Base-by-base conservation (phyloP, 2,888 invertebrate genomes). In the Caenorhabditis angaria region DNA sequence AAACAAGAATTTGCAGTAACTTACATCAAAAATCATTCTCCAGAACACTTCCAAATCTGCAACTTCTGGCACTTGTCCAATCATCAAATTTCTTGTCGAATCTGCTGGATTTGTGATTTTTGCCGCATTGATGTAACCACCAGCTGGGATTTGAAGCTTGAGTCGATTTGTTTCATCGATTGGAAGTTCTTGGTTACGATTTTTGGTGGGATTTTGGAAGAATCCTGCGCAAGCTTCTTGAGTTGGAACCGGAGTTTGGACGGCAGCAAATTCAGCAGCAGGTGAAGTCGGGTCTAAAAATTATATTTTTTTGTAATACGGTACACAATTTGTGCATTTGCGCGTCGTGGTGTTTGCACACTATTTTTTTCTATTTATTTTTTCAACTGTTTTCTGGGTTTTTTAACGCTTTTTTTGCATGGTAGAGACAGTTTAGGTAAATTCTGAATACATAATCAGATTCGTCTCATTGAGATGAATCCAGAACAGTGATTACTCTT, bases 11-110 rank as follows among this genome's bases (percentile, higher is more conserved):
- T 22, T 63, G 27, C n/a, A n/a, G n/a, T n/a, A n/a, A n/a, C n/a
- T 25, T 61, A 51, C 66, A 25, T 61, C 57, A 22, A 66, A 66
- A 0, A 68, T 62, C 67, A 68, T 68, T 29, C 62, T 35, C 67
- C 67, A 68, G 29, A 68, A 68, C 51, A 58, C 67, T 29, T 62
- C 67, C n/a, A 57, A 25, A n/a, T 57, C 35, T 0, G n/a, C 18
- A 12, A 50, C 14, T 41, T 41, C 41, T 12, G 41, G 41, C 10
- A 41, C 18, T 41, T 41, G 41, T 10, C 41, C 41, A 41, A 41
- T 41, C 14, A 41, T 5, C 10, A 18, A 18, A 41, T 12, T 41
- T 41, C 41, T 41, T 10, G 41, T 41, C 14, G 41, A 18, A 6
- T n/a, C 32, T 6, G 47, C 6, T 5, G 55, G 41, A 50, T 60